phyloP scores from a whole-genome alignment of 2,888 invertebrate genomes.

The Cyaniris semiargus region DNA sequence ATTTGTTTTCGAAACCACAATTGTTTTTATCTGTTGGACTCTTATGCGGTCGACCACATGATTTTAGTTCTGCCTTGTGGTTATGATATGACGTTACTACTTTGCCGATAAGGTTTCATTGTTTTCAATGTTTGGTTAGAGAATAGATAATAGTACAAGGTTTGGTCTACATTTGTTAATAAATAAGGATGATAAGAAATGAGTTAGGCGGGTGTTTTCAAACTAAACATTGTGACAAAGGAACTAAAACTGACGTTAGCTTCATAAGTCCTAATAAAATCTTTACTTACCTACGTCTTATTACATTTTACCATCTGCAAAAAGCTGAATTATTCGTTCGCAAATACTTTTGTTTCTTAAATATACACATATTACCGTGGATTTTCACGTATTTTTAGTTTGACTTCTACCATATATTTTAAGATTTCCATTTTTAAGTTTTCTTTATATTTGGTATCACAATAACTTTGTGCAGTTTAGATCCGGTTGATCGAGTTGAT shows the following conservation, averaged over 20 bases:
- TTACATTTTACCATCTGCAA: neutral
- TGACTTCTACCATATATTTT: no score
- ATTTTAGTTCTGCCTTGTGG: neutral
- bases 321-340: neutral
- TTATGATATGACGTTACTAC: neutral
- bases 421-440: no score
- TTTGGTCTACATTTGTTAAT: neutral
- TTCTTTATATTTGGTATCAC: no score
- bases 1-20: neutral
- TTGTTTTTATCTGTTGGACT: neutral
- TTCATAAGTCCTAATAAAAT: neutral
- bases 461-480: no score
- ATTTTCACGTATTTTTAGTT: no score
- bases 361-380: no score
- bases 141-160: no score
- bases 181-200: neutral
- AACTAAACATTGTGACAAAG: neutral
- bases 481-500: neutral
- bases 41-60: slow-evolving; percentile 10
- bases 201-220: neutral
- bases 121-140: slow-evolving; percentile 1
- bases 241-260: neutral
- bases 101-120: slow-evolving; percentile 18
- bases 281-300: no score
- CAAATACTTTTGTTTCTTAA: no score